phyloP scores from a whole-genome alignment of 2,113 vertebrate genomes.

The Tonatia bakeri region DNA sequence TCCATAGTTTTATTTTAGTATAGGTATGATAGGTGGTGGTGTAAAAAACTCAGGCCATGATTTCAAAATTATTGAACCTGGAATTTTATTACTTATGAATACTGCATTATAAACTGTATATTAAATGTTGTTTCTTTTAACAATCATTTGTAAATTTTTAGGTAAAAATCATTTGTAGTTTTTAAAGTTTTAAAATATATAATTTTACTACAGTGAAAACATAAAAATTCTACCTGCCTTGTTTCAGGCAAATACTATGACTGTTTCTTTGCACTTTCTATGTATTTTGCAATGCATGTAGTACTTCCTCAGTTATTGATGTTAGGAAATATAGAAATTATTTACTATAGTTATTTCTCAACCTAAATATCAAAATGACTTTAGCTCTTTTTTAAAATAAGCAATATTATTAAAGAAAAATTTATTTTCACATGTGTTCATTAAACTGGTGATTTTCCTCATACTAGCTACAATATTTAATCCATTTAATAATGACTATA shows the following conservation, averaged over 20 bases:
- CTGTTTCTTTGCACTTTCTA: neutral
- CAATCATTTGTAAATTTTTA: neutral
- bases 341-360: neutral
- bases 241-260: neutral
- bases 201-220: neutral
- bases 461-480: neutral
- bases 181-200: neutral
- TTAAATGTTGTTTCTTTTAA: neutral
- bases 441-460: neutral
- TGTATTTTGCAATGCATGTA: neutral
- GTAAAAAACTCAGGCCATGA: neutral
- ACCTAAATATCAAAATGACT: neutral
- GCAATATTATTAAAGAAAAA: neutral
- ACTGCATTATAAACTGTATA: neutral
- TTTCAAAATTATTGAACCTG: neutral
- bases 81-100: neutral
- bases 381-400: neutral
- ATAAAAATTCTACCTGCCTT: neutral
- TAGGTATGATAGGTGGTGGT: neutral
- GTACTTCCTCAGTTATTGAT: neutral
- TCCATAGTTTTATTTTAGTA: neutral
- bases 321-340: neutral
- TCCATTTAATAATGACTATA: neutral
- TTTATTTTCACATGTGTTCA: neutral
- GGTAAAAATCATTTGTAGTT: too few species aligned